A percentile compares a stretch with the other conserved stretches of the same genome.
These are phyloP conservation scores for Netelia melanura DNA, from an alignment of 2,888 invertebrate species.

Conservation along the genomic window DNA sequence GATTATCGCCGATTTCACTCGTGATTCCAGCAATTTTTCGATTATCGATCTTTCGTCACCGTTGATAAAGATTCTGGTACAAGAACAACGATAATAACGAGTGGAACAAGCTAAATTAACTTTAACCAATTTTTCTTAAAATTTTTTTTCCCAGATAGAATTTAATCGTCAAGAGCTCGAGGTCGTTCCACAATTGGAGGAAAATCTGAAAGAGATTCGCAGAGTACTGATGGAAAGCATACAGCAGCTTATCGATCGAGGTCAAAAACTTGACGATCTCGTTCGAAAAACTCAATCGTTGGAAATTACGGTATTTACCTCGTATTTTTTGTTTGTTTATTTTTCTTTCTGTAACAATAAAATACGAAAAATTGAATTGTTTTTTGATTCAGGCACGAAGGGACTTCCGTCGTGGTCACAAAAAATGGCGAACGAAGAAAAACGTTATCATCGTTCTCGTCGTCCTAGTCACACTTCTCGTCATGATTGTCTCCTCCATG, in stretches of 20 bases:
- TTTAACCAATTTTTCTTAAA: neutral
- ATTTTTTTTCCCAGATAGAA: slow-evolving; percentile 69
- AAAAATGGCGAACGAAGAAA: slow-evolving; percentile 64
- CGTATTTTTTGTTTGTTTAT: neutral
- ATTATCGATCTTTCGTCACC: slow-evolving; percentile 74
- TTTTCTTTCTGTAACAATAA: neutral
- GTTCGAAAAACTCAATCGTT: slow-evolving; percentile 76
- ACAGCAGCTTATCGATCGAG: slow-evolving; percentile 77
- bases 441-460: slow-evolving; percentile 62
- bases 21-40: slow-evolving; percentile 70
- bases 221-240: slow-evolving; percentile 75
- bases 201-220: slow-evolving; percentile 75
- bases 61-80: slow-evolving; percentile 75
- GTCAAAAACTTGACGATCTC: slow-evolving; percentile 78
- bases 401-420: slow-evolving; percentile 71
- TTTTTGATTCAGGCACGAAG: slow-evolving; percentile 71
- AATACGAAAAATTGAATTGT: neutral
- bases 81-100: slow-evolving; percentile 25
- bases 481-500: slow-evolving; percentile 66
- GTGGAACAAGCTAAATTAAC: neutral
- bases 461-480: slow-evolving; percentile 16
- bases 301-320: slow-evolving; percentile 75
- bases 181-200: slow-evolving; percentile 70
- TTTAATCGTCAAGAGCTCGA: slow-evolving; percentile 69
- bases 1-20: slow-evolving; percentile 75